These are phyloP conservation scores for Petrocephalus microphthalmus DNA, from an alignment of 2,113 vertebrate genomes.

Conservation along the genomic window DNA sequence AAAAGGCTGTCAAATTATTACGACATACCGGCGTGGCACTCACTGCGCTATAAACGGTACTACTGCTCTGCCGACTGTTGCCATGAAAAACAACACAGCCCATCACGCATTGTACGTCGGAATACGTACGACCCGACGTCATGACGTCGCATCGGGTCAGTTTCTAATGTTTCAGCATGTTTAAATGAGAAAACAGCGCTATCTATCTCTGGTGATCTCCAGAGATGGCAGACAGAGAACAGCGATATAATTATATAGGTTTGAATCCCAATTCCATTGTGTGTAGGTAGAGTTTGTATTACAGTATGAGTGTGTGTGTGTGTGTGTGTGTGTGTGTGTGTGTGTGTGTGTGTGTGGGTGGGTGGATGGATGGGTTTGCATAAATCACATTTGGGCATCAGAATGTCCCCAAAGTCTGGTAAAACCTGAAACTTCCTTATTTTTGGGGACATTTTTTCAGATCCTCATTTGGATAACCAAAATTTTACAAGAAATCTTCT, in stretches of 20 bases:
- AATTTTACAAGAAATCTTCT: no score
- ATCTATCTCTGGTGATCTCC: neutral
- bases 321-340: no score
- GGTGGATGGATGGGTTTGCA: no score
- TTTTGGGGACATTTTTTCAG: no score
- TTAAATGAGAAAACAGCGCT: no score
- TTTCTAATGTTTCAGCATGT: neutral
- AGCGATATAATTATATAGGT: no score
- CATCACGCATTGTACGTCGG: conserved; percentile 23
- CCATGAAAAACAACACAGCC: conserved; percentile 37
- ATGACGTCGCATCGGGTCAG: neutral
- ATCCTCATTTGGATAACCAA: no score
- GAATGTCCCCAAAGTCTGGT: no score
- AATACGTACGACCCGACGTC: conserved; percentile 18
- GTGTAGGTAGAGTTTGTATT: neutral
- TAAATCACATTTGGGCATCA: no score
- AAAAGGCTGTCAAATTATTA: neutral
- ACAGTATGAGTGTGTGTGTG: neutral
- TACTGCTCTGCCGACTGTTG: conserved; percentile 26
- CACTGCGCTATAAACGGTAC: conserved; percentile 5
- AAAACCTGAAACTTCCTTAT: no score
- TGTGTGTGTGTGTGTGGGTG: no score
- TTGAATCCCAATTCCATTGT: neutral
- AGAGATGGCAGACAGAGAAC: no score
- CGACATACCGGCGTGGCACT: conserved; percentile 14